Conservation (phyloP, 2,797 vertebrate genomes). For the Sparidentex hasta region DNA sequence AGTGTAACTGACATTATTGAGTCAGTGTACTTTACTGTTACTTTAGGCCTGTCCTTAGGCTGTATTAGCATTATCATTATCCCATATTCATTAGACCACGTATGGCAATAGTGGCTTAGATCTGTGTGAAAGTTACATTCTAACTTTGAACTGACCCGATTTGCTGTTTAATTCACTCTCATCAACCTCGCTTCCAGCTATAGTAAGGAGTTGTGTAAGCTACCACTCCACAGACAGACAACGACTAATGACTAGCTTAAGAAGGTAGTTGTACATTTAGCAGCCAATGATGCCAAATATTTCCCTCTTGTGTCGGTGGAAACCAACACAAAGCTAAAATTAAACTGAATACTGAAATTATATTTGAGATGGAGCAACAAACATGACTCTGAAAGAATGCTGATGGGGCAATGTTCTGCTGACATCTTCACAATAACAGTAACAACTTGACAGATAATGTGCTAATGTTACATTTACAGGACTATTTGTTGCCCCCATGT, state of each 20-base stretch:
- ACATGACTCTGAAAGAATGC: background rate
- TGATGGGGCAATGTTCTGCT: background rate
- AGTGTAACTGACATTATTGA: background rate
- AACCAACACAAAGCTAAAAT: background rate
- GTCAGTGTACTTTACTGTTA: background rate
- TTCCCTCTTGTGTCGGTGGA: background rate
- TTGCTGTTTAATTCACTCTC: background rate
- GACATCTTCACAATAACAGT: background rate
- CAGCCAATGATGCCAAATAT: background rate
- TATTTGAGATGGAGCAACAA: background rate
- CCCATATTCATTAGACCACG: too few species aligned
- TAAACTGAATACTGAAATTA: background rate
- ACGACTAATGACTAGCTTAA: background rate
- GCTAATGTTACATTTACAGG: background rate
- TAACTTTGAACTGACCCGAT: background rate
- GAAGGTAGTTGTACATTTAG: background rate
- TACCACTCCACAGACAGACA: background rate
- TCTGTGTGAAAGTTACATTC: too few species aligned
- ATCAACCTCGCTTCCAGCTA: background rate
- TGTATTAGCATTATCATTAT: background rate
- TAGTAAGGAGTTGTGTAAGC: too few species aligned
- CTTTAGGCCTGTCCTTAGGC: background rate
- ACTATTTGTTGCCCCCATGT: background rate
- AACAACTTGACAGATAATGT: background rate
- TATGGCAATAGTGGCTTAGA: too few species aligned